Conservation (phyloP, 2,113 vertebrate genomes). For the Caranx melampygus region DNA sequence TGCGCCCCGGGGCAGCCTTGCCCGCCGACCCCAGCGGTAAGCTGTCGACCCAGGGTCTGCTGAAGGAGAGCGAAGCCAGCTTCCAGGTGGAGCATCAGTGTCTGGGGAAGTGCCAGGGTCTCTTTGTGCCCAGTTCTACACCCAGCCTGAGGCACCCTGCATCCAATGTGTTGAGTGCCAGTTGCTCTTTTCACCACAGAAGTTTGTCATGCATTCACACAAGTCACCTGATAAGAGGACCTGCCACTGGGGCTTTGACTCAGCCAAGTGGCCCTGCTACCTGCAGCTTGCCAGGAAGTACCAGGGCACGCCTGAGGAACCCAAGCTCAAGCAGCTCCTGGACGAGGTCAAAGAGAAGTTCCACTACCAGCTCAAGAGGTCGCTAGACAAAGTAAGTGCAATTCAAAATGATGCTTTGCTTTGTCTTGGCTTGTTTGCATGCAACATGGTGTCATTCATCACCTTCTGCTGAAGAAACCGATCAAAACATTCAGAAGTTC, state of each 20-base stretch:
- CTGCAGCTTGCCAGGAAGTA: constrained; percentile 96
- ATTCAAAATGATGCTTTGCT: not conserved
- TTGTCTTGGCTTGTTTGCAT: not conserved
- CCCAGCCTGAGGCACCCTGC: constrained; percentile 91
- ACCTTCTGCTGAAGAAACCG: not conserved
- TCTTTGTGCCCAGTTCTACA: constrained; percentile 96
- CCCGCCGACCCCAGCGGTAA: constrained; percentile 85
- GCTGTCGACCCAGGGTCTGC: constrained; percentile 87
- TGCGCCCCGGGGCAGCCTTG: constrained; percentile 90
- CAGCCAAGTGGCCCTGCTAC: constrained; percentile 98
- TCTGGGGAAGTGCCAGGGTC: constrained; percentile 97
- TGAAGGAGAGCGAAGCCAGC: constrained; percentile 92
- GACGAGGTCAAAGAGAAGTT: constrained; percentile 98
- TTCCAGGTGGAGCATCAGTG: constrained; percentile 98
- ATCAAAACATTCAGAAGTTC: not conserved
- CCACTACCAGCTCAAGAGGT: constrained; percentile 87
- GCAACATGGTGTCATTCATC: not conserved
- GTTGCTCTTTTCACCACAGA: constrained; percentile 95
- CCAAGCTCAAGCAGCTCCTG: constrained; percentile 88
- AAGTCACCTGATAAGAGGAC: constrained; percentile 97
- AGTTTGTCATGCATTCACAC: constrained; percentile 98
- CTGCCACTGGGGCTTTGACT: constrained; percentile 99
- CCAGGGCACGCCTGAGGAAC: constrained; percentile 89
- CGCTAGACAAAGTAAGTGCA: constrained; percentile 91
- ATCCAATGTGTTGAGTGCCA: constrained; percentile 98